A percentile compares a stretch with the other conserved stretches of the same genome.
These are phyloP conservation scores for Xiphorhynchus erythropygius DNA, from an alignment of 2,797 vertebrate species.

Conservation along the genomic window DNA sequence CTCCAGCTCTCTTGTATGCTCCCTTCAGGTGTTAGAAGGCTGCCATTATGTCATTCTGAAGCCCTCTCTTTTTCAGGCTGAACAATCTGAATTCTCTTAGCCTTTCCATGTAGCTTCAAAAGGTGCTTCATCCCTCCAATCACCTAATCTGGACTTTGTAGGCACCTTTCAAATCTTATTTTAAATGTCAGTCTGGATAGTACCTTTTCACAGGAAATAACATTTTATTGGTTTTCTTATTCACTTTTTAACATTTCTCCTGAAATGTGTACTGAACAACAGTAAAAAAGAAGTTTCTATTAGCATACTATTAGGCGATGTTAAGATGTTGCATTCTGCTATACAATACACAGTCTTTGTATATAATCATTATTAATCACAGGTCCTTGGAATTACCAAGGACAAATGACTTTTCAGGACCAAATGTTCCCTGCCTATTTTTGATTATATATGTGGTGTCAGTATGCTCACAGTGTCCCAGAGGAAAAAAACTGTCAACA, in stretches of 20 bases:
- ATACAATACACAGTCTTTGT: background rate
- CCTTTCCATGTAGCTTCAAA: background rate
- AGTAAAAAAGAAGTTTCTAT: background rate
- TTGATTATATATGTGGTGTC: background rate
- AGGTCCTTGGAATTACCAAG: background rate
- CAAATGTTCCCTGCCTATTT: background rate
- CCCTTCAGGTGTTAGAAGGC: background rate
- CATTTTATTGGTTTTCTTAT: background rate
- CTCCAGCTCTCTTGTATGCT: background rate
- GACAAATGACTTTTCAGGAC: background rate
- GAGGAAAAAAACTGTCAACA: background rate
- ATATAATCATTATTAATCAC: background rate
- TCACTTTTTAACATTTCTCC: background rate
- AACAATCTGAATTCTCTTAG: background rate
- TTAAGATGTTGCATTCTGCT: background rate
- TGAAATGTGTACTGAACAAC: background rate
- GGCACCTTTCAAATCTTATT: background rate
- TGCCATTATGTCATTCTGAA: background rate
- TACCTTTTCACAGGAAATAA: background rate
- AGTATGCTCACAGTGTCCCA: no score
- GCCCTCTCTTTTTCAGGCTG: background rate
- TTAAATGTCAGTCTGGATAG: background rate
- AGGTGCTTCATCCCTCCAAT: background rate
- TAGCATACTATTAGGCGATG: background rate
- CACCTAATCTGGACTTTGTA: background rate